Evolutionary conservation across 2,113 vertebrate species (phyloP), one percentile per base, ranked within the genome.

Genomic region (Apteryx mantelli): DNA sequence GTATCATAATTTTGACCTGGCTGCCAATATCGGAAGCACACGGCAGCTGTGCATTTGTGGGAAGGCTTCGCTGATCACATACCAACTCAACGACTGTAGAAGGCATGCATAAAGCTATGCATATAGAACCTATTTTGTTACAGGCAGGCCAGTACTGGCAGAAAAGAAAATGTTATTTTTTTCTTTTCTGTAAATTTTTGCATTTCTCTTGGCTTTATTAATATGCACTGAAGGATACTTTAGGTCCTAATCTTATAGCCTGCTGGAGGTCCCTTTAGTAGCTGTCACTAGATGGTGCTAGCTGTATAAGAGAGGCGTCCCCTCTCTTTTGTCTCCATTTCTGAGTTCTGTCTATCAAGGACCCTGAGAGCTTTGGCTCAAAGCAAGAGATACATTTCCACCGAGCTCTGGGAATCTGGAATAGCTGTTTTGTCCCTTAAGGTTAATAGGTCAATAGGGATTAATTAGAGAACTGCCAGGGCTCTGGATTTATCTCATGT

Each of bases 231-330:
- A 65, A 0, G 0, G 66, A 28, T 66, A 22, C 25, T 1, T 1
- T 7, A 18, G 13, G 19, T 61, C 34, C 56, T 86, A 28, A 44
- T 24, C 11, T 44, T 69, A 22, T 2, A 25, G 19, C 9, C 82
- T 56, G 4, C 60, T 83, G 91, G 97, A 97, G 87, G 89, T 89
- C 95, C 63, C 93, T 77, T 86, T 81, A 75, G 75, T 46, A 96
- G 65, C 89, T 94, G 95, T 97, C 97, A 97, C 96, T 94, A 97
- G 97, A 93, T 97, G 97, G 97, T 79, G 96, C 95, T 96, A 96
- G 69, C 70, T 88, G 94, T 84, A 88, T 96, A 86, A 94, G 79
- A 95, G 93, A 93, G 90, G 19, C 84, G 56, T 53, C 61, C 78
- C 68, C 13, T 82, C 77, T 86, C 82, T 40, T 60, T 22, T 38